A percentile compares a stretch with the other conserved stretches of the same genome.
Evolutionary conservation across 2,888 invertebrate species (phyloP).

Genomic region (Andrena camellia): DNA sequence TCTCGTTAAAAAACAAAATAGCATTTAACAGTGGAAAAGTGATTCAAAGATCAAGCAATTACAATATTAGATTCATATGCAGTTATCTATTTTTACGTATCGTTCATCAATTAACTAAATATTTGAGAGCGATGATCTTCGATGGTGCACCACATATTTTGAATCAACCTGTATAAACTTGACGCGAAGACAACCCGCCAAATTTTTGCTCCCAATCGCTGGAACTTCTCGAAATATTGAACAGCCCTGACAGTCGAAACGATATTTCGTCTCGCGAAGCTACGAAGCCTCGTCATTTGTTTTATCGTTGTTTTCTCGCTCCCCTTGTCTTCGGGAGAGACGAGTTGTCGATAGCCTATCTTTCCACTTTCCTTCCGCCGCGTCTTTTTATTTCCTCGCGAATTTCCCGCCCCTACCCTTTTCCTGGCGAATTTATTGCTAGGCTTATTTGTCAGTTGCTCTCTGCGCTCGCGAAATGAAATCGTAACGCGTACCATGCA

Average conservation of each 20-base stretch:
- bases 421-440: slow-evolving; percentile 18
- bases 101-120: too few species aligned
- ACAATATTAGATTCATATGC: too few species aligned
- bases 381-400: background rate
- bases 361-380: slow-evolving; percentile 9
- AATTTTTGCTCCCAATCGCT: slow-evolving; percentile 26
- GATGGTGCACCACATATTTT: background rate
- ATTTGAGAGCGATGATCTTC: too few species aligned
- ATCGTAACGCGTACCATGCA: background rate
- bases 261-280: slow-evolving; percentile 47
- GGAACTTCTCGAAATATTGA: slow-evolving; percentile 56
- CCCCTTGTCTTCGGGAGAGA: slow-evolving; percentile 34
- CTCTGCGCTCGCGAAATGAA: slow-evolving; percentile 1
- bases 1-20: too few species aligned
- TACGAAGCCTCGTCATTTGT: slow-evolving; percentile 45
- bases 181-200: slow-evolving; percentile 19
- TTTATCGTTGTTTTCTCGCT: slow-evolving; percentile 35
- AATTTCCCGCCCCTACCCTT: slow-evolving; percentile 15
- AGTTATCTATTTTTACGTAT: too few species aligned
- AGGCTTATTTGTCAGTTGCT: background rate
- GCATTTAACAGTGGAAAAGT: too few species aligned
- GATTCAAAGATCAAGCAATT: too few species aligned
- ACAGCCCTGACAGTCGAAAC: slow-evolving; percentile 43
- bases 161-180: background rate
- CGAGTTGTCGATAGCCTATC: slow-evolving; percentile 55